Conservation (phyloP, 1,140 invertebrate genomes). For the Platorchestia sp. region DNA sequence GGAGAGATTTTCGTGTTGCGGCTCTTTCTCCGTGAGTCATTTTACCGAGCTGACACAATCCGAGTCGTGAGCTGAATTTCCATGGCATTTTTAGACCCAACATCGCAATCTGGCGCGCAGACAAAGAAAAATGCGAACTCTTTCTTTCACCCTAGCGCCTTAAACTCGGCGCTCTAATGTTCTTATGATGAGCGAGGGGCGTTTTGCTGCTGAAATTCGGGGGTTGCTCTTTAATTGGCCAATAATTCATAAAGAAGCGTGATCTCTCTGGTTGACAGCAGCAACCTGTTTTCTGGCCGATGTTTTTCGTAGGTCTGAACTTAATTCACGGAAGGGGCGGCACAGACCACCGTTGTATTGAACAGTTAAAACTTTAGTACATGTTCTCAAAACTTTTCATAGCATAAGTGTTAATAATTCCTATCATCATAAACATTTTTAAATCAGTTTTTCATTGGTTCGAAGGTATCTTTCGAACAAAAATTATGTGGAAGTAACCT, state of each 20-base stretch:
- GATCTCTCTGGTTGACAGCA: neutral
- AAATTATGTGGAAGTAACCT: neutral
- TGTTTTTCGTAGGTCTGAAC: neutral
- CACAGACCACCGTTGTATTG: neutral
- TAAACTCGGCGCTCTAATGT: neutral
- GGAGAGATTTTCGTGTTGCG: neutral
- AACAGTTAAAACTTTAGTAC: neutral
- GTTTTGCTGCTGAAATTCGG: neutral
- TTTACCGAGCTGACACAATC: neutral
- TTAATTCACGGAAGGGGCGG: neutral
- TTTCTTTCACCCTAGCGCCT: neutral
- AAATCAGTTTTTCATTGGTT: neutral
- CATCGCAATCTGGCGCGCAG: neutral
- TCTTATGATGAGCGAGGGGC: neutral
- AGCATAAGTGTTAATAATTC: too few species aligned
- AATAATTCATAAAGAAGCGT: neutral
- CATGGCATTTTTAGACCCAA: constrained; percentile 1
- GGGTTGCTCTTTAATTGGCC: neutral
- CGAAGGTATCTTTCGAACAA: neutral
- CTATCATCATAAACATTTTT: too few species aligned
- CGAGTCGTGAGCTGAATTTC: neutral
- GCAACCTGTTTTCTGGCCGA: neutral
- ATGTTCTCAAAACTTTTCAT: neutral
- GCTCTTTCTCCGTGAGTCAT: neutral
- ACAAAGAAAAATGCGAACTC: neutral